Conservation (phyloP, 1,140 invertebrate species). For the Amphibalanus amphitrite region DNA sequence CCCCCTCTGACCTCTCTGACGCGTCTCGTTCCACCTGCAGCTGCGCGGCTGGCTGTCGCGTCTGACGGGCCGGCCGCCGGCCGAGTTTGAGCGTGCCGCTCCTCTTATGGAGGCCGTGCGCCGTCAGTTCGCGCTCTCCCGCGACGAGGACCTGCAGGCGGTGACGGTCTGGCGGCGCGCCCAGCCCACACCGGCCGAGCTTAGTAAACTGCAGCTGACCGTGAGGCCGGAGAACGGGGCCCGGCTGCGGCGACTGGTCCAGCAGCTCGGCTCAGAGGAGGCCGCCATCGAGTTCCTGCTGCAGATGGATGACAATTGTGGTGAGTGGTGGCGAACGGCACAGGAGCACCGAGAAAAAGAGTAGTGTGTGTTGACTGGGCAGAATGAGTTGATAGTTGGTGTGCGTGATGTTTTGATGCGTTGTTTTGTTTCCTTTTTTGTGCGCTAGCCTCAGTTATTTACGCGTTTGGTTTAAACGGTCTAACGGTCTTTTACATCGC, state of each 20-base stretch:
- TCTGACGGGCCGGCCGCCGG: neutral
- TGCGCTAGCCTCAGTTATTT: no score
- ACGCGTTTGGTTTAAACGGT: no score
- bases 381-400: no score
- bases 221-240: neutral
- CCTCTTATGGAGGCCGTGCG: neutral
- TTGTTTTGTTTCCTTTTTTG: no score
- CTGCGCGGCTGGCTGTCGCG: neutral
- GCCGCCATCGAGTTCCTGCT: constrained; percentile 4
- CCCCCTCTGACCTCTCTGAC: no score
- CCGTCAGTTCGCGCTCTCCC: neutral
- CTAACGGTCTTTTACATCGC: no score
- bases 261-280: neutral
- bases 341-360: no score
- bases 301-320: neutral
- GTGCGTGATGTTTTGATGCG: no score
- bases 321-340: neutral
- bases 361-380: no score
- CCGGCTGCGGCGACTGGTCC: neutral
- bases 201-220: neutral
- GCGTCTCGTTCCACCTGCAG: no score
- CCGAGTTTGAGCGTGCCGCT: neutral
- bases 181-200: neutral
- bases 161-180: neutral
- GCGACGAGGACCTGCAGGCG: neutral